phyloP scores from a whole-genome alignment of 2,113 vertebrate genomes.

The Anthoscopus minutus region DNA sequence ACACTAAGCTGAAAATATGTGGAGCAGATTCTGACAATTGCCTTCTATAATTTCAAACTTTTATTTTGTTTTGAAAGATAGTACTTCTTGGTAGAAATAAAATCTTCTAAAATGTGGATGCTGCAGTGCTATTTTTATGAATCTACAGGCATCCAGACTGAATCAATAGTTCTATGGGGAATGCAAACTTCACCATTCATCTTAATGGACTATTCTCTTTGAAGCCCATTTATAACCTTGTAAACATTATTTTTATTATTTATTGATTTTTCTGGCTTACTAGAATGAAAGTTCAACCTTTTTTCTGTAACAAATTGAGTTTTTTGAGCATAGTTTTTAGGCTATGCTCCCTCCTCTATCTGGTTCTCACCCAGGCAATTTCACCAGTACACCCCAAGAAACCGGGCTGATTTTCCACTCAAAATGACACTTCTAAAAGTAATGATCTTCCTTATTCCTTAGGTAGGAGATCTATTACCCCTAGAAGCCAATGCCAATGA shows the following conservation, averaged over 20 bases:
- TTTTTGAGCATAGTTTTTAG: neutral
- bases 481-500: neutral
- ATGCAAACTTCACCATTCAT: neutral
- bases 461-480: neutral
- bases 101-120: neutral
- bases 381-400: neutral
- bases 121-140: neutral
- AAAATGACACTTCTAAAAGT: neutral
- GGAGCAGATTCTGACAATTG: neutral
- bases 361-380: neutral
- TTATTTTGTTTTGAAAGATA: neutral
- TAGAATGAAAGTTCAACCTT: neutral
- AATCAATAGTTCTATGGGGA: conserved; percentile 21
- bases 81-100: neutral
- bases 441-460: neutral
- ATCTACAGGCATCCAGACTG: neutral
- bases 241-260: conserved; percentile 30
- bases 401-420: neutral
- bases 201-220: conserved; percentile 12
- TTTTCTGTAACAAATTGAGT: neutral
- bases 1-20: neutral
- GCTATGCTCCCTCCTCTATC: neutral
- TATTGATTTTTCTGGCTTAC: conserved; percentile 14
- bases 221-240: neutral
- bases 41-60: neutral